Evolutionary conservation across 2,797 vertebrate species (phyloP), one percentile per base, ranked within the genome.

Genomic region (Myripristis jacobus): DNA sequence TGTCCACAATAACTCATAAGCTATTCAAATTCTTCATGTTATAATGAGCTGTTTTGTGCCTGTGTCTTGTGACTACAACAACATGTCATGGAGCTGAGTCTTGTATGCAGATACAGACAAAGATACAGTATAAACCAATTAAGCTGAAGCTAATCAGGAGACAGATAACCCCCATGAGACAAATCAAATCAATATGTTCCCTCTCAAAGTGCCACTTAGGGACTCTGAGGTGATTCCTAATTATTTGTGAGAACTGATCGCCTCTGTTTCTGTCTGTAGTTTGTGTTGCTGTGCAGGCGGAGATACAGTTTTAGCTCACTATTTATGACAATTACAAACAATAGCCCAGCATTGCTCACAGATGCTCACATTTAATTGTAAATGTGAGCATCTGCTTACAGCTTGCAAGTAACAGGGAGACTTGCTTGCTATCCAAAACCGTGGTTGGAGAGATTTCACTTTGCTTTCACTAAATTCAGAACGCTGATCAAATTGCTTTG

Each of bases 111-210:
- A 64, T 55, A 60, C 55, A 43, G 31, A 8, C 44, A 44, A 43
- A 58, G 27, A 38, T 36, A 41, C 44, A 57, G 44, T 43, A 74
- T 51, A 38, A 80, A 75, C 60, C 38, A 69, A 63, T 81, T 73
- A 75, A 60, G 25, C 13, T 47, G 36, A 60, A 58, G 55, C 62
- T 56, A 57, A 73, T 74, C 51, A 52, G 22, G 68, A 70, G 34
- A 57, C 27, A 51, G 59, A 81, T 34, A 38, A 34, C 19, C 51
- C 82, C 59, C 71, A 29, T 9, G 67, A 72, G 64, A 84, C 67
- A 52, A n/a, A 53, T 22, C 18, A 22, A 60, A 88, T 88, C 83
- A 81, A 81, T 73, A 77, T 10, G 27, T 48, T 36, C 52, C 31
- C 13, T 46, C 44, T 70, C 15, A 44, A 36, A 47, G 22, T 15